Evolutionary conservation across 35 echinoderm and acorn worm species (phyloP).

Genomic region (Ophiothrix spiculata): DNA sequence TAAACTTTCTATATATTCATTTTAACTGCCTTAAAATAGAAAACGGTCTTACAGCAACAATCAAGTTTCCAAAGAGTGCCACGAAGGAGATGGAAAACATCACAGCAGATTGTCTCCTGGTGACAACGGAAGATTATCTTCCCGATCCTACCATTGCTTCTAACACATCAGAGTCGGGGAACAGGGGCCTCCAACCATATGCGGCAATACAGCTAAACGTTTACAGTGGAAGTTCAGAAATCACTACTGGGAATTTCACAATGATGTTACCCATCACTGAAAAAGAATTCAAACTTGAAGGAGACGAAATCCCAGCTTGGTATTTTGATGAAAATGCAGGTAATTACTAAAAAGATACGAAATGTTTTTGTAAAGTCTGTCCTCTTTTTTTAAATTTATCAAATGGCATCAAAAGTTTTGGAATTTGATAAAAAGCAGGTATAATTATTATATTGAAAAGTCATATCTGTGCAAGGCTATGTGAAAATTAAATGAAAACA

Average conservation of each 20-base stretch:
- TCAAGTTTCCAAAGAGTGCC: neutral
- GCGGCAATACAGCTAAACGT: neutral
- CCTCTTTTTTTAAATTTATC: too few species aligned
- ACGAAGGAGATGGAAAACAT: neutral
- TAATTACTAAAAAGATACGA: too few species aligned
- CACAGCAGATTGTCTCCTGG: neutral
- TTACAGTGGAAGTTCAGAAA: neutral
- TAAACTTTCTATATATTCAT: too few species aligned
- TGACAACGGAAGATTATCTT: neutral
- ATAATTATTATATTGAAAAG: too few species aligned
- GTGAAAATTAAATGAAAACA: too few species aligned
- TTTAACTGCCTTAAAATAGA: too few species aligned
- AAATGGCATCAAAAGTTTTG: too few species aligned
- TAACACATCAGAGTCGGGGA: neutral
- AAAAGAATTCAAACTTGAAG: neutral
- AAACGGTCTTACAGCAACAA: neutral
- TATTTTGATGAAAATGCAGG: slow-evolving; percentile 12
- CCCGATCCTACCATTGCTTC: neutral
- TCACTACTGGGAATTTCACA: neutral
- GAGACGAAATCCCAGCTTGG: neutral
- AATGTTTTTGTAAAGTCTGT: too few species aligned
- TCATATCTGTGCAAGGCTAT: too few species aligned
- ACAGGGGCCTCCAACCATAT: neutral
- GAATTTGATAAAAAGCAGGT: too few species aligned
- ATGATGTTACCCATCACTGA: neutral